A percentile compares a stretch with the other conserved stretches of the same genome.
Conservation (phyloP, 64 coral and sea anemone genomes). For the Montipora sp. region DNA sequence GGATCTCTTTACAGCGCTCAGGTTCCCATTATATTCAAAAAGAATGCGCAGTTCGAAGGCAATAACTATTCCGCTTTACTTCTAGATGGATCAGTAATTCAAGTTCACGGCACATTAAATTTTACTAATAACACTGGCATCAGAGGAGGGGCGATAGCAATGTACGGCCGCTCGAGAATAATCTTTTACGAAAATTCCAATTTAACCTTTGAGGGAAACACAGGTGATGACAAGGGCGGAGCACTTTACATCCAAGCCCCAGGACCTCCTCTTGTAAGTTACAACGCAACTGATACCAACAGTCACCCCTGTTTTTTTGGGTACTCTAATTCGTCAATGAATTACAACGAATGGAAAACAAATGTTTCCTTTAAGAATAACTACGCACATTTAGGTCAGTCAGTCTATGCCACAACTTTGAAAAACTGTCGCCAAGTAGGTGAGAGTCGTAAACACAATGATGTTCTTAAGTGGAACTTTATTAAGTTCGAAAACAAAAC, state of each 20-base stretch:
- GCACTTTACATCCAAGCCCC: constrained; percentile 73
- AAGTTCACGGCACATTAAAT: constrained; percentile 28
- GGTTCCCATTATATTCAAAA: constrained; percentile 58
- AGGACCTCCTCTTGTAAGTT: constrained; percentile 77
- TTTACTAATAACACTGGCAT: constrained; percentile 76
- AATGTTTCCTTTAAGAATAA: constrained; percentile 72
- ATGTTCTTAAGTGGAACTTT: constrained; percentile 73
- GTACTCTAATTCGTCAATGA: constrained; percentile 35
- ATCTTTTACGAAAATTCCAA: constrained; percentile 58
- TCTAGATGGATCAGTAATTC: constrained; percentile 65
- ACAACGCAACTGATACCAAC: constrained; percentile 58
- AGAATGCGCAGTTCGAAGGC: constrained; percentile 32
- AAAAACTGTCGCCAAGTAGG: constrained; percentile 60
- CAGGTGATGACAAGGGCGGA: constrained; percentile 73
- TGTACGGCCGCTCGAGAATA: constrained; percentile 80
- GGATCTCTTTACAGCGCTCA: constrained; percentile 70
- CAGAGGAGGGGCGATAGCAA: constrained; percentile 77
- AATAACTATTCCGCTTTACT: constrained; percentile 74
- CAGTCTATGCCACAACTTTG: constrained; percentile 77
- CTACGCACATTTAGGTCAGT: constrained; percentile 37
- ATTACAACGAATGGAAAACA: constrained; percentile 73
- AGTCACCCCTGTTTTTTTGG: constrained; percentile 75
- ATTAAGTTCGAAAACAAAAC: constrained; percentile 62
- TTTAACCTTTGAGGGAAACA: constrained; percentile 60
- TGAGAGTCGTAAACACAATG: constrained; percentile 53